Percentiles rank a stretch among this genome's conserved stretches.
Conservation (phyloP, 1,140 invertebrate genomes). For the Stegodyphus mimosarum region DNA sequence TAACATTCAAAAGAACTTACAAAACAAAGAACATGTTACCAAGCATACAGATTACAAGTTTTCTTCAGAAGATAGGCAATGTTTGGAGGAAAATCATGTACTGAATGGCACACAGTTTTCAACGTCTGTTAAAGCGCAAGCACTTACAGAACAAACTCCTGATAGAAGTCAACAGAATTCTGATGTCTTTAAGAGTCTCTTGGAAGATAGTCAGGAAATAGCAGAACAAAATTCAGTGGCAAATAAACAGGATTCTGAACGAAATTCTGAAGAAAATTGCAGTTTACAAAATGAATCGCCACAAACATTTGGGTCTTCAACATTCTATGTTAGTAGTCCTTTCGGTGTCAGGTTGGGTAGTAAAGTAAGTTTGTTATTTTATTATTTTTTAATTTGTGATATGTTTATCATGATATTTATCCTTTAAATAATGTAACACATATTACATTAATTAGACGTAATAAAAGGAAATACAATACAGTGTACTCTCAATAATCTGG, state of each 20-base stretch:
- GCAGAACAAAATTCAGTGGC: background rate
- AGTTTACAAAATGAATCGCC: background rate
- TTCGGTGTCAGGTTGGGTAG: conserved; percentile 5
- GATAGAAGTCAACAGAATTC: background rate
- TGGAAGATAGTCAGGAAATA: background rate
- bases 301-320: conserved; percentile 34
- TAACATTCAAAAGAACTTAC: background rate
- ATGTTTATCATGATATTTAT: too few species aligned
- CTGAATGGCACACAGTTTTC: background rate
- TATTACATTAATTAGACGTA: too few species aligned
- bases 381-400: too few species aligned
- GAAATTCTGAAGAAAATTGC: conserved; percentile 9
- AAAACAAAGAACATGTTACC: background rate
- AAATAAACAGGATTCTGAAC: background rate
- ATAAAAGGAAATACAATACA: too few species aligned
- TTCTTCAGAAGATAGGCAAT: background rate
- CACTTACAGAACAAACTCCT: background rate
- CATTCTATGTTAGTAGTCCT: conserved; percentile 50
- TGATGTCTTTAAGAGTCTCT: too few species aligned
- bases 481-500: too few species aligned
- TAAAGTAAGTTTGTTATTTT: conserved; percentile 40
- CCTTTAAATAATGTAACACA: too few species aligned
- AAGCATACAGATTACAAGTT: background rate
- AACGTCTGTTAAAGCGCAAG: background rate
- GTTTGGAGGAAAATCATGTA: background rate